Conservation (phyloP, 2,888 invertebrate genomes). For the Oscheius myriophilus region DNA sequence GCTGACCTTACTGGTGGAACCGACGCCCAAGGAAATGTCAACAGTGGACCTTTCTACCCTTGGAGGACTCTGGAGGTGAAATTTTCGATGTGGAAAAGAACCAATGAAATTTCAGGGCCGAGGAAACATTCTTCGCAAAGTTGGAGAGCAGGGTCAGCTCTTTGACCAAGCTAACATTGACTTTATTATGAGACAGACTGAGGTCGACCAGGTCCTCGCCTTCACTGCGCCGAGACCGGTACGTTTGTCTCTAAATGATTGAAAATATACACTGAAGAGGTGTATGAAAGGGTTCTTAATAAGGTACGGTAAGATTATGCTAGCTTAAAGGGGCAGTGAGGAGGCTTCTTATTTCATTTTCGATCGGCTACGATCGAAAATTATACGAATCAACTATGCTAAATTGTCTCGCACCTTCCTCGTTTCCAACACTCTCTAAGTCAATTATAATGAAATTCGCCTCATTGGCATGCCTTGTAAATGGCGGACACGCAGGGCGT, state of each 20-base stretch:
- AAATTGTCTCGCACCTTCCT: too few relatives aligned
- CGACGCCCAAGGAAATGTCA: conserved; percentile 45
- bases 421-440: too few relatives aligned
- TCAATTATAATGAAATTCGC: too few relatives aligned
- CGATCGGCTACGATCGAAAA: too few relatives aligned
- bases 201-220: conserved; percentile 60
- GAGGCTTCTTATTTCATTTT: too few relatives aligned
- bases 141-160: conserved; percentile 54
- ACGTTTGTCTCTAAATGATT: neutral
- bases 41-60: conserved; percentile 54
- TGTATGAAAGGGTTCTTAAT: too few relatives aligned
- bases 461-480: too few relatives aligned
- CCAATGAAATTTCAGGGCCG: conserved; percentile 37
- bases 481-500: too few relatives aligned
- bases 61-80: conserved; percentile 57
- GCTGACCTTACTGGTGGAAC: conserved; percentile 43
- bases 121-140: conserved; percentile 46
- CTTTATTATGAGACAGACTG: conserved; percentile 56
- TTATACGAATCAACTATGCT: too few relatives aligned
- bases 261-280: too few relatives aligned
- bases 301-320: too few relatives aligned
- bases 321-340: too few relatives aligned
- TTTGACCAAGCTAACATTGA: conserved; percentile 53
- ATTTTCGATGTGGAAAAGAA: neutral
- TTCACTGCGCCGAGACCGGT: conserved; percentile 61